Base-by-base conservation (phyloP, 1,140 invertebrate species). In the Papilio dardanus region DNA sequence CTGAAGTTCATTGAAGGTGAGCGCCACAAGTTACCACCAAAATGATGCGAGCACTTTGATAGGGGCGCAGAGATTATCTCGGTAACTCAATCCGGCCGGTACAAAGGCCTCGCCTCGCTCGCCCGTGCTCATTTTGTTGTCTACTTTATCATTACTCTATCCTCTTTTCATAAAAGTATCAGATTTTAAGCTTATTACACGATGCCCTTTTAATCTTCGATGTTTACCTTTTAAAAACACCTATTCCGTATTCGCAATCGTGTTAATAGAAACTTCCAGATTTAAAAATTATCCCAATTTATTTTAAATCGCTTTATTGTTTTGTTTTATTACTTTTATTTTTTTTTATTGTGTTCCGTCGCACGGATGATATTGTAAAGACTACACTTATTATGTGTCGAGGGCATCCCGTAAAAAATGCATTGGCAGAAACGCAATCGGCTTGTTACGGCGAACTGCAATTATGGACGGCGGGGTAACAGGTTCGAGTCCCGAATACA, bases 121-220 rank as follows among this genome's bases (percentile, higher is more conserved):
- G 69, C 16, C 69, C 37, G 40, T 50, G 69, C 40, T 50, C 69
- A 50, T 31, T 71, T 31, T 71, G 69, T 71, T 71, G 69, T 71
- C 42, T 71, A 30, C 33, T 71, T 71, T 71, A 54, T 71, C 69
- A 71, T 71, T 71, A 71, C 69, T 71, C 42, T 71, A 71, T 71
- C 69, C 69, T 71, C 69, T 71, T 71, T 71, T 33, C 42, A 50
- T 71, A 33, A 71, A 50, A 71, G 42, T 71, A 71, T 71, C 42
- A 71, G 69, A 42, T 62, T 62, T 62, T 62, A 62, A 62, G 54
- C 54, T 62, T 62, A 28, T 62, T 62, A 28, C 10, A 12, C 31
- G n/a, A 35, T 50, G 69, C 24, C 24, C 28, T 50, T 50, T 50
- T 50, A 31, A 30, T 8, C 14, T 16, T 24, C 66, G 31, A 68